These are phyloP conservation scores for Microtus richardsoni DNA, from an alignment of 2,113 vertebrate genomes.

Conservation along the genomic window DNA sequence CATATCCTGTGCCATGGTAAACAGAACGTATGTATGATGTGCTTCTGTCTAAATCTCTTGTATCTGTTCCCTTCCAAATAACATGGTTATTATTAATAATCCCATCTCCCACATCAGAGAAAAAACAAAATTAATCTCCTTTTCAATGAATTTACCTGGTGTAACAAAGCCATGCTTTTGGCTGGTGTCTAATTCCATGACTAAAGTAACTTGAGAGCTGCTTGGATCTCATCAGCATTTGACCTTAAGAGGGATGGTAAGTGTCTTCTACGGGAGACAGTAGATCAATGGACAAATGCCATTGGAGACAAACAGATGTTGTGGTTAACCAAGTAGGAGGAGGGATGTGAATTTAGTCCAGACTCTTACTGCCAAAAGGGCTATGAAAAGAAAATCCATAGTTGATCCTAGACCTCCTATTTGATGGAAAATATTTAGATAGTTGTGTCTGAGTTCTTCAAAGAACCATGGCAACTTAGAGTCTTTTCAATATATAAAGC, in stretches of 20 bases:
- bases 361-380: constrained; percentile 47
- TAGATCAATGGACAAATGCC: constrained; percentile 53
- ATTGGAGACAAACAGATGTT: constrained; percentile 71
- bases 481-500: constrained; percentile 22
- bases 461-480: constrained; percentile 17
- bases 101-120: constrained; percentile 30
- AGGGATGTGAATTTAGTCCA: constrained; percentile 48
- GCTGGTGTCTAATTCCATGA: constrained; percentile 32
- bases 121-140: constrained; percentile 40
- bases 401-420: not conserved
- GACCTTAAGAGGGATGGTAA: constrained; percentile 33
- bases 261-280: constrained; percentile 66
- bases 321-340: constrained; percentile 63
- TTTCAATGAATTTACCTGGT: constrained; percentile 38
- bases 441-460: constrained; percentile 57
- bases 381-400: constrained; percentile 59
- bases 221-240: constrained; percentile 36
- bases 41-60: not conserved
- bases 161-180: constrained; percentile 9
- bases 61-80: constrained; percentile 22
- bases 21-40: not conserved
- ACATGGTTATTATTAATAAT: constrained; percentile 40
- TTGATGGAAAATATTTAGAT: constrained; percentile 57
- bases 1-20: not conserved
- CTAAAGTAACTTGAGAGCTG: constrained; percentile 62